Percentiles rank a stretch among this genome's conserved stretches.
Conservation (phyloP, 64 coral and sea anemone species). For the Catalaphyllia jardinei region DNA sequence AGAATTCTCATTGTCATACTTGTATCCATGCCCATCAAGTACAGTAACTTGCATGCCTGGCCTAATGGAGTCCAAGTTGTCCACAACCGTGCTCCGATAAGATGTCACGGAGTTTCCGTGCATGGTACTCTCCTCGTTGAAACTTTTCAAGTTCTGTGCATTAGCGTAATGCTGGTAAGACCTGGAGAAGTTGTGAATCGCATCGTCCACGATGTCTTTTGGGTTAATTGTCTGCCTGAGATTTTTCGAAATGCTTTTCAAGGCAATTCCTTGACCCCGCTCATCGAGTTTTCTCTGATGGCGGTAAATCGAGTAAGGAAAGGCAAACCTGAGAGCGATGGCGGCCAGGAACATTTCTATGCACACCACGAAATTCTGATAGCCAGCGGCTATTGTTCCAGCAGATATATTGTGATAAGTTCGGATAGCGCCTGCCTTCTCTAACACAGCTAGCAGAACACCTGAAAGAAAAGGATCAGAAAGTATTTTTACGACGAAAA, state of each 20-base stretch:
- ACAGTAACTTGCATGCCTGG: constrained; percentile 88
- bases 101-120: constrained; percentile 48
- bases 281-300: constrained; percentile 85
- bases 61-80: constrained; percentile 67
- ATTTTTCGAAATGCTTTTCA: constrained; percentile 98
- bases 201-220: constrained; percentile 96
- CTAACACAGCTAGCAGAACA: constrained; percentile 83
- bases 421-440: constrained; percentile 83
- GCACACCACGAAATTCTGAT: constrained; percentile 96
- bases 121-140: constrained; percentile 48
- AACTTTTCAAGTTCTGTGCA: constrained; percentile 68
- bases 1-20: constrained; percentile 60
- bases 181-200: constrained; percentile 96
- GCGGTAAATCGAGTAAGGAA: constrained; percentile 88
- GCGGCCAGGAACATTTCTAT: constrained; percentile 99
- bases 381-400: constrained; percentile 90
- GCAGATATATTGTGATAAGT: constrained; percentile 93
- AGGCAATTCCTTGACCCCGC: constrained; percentile 84
- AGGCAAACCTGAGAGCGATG: constrained; percentile 85
- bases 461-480: constrained; percentile 29
- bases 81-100: constrained; percentile 72
- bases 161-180: constrained; percentile 97
- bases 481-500: no score
- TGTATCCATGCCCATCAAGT: constrained; percentile 60
- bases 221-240: constrained; percentile 96